These are phyloP conservation scores for Hyphantria cunea DNA, from an alignment of 1,140 invertebrate species.

Conservation along the genomic window DNA sequence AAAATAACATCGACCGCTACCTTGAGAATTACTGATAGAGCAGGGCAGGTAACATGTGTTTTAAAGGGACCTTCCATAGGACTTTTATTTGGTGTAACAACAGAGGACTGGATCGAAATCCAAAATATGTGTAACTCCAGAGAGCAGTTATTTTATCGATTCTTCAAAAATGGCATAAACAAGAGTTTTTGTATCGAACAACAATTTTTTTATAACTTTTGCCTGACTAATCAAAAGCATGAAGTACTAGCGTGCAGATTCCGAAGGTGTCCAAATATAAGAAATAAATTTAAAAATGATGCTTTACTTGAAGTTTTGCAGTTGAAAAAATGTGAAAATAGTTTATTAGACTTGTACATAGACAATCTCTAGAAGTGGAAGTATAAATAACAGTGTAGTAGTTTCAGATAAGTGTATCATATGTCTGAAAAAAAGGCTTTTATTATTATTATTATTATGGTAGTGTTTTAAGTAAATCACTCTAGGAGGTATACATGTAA, in stretches of 20 bases:
- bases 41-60: conserved; percentile 64
- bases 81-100: conserved; percentile 58
- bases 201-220: conserved; percentile 74
- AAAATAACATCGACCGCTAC: conserved; percentile 51
- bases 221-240: conserved; percentile 55
- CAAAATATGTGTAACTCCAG: conserved; percentile 55
- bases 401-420: too few relatives aligned
- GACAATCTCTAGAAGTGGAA: conserved; percentile 46
- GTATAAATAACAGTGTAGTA: too few relatives aligned
- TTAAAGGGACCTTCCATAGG: conserved; percentile 56
- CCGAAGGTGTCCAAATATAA: conserved; percentile 54
- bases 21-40: conserved; percentile 57
- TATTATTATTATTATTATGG: too few relatives aligned
- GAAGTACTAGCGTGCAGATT: conserved; percentile 57
- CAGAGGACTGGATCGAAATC: conserved; percentile 62
- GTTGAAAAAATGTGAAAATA: conserved; percentile 51
- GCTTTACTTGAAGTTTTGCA: conserved; percentile 59
- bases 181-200: conserved; percentile 60
- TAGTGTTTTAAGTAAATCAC: too few relatives aligned
- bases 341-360: conserved; percentile 56
- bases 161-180: conserved; percentile 65
- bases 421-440: too few relatives aligned
- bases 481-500: too few relatives aligned
- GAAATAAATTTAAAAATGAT: conserved; percentile 61
- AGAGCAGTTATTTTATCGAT: conserved; percentile 69